phyloP scores from a whole-genome alignment of 2,888 invertebrate species.

The Yponomeuta evonymella region DNA sequence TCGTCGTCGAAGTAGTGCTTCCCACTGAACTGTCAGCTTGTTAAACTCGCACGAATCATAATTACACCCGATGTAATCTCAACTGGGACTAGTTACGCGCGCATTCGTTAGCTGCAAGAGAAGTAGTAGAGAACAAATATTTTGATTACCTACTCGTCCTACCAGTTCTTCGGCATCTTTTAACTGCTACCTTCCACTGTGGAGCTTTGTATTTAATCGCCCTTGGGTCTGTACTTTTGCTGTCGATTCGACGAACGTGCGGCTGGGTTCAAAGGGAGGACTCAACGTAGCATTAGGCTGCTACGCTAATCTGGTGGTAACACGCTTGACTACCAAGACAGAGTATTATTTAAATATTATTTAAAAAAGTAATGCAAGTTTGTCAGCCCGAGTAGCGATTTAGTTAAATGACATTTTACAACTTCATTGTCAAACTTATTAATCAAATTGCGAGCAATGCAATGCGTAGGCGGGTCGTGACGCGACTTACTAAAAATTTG shows the following conservation, averaged over 20 bases:
- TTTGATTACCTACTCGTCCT: constrained; percentile 5
- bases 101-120: constrained; percentile 1
- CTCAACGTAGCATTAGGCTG: too few relatives aligned
- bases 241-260: not conserved
- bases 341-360: too few relatives aligned
- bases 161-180: not conserved
- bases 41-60: constrained; percentile 11
- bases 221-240: not conserved
- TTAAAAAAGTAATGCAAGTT: too few relatives aligned
- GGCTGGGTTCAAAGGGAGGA: too few relatives aligned
- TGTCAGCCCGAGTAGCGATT: too few relatives aligned
- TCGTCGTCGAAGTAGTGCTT: not conserved
- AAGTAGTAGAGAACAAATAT: constrained; percentile 5
- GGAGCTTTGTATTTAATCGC: not conserved
- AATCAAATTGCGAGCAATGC: not conserved
- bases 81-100: constrained; percentile 5
- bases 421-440: constrained; percentile 8
- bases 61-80: constrained; percentile 14
- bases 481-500: constrained; percentile 13
- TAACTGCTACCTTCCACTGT: not conserved
- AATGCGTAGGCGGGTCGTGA: constrained; percentile 15
- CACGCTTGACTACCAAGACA: too few relatives aligned
- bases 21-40: not conserved
- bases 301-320: too few relatives aligned
- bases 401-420: not conserved